Evolutionary conservation across 2,797 vertebrate species (phyloP).

Genomic region (Typhlichthys subterraneus): DNA sequence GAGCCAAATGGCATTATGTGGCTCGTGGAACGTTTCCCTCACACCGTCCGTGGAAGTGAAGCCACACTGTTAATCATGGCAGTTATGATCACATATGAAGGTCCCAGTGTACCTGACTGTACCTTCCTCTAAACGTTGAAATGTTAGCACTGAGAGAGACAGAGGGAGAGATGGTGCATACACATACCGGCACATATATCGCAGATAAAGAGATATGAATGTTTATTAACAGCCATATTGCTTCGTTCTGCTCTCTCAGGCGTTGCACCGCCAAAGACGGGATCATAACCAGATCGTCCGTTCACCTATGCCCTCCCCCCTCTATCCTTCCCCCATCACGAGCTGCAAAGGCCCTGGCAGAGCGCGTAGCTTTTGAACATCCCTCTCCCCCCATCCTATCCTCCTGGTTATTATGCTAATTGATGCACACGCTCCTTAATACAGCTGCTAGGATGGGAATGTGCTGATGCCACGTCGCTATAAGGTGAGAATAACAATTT

Average conservation of each 20-base stretch:
- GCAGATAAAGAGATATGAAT: slow-evolving; percentile 7
- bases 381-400: slow-evolving; percentile 37
- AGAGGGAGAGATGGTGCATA: too few relatives aligned
- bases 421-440: slow-evolving; percentile 54
- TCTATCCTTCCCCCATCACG: slow-evolving; percentile 29
- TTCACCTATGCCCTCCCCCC: slow-evolving; percentile 24
- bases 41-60: slow-evolving; percentile 13
- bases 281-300: slow-evolving; percentile 69
- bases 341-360: slow-evolving; percentile 42
- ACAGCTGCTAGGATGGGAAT: slow-evolving; percentile 47
- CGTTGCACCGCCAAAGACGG: slow-evolving; percentile 49
- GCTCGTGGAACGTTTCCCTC: slow-evolving; percentile 7
- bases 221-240: too few relatives aligned
- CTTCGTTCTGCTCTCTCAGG: slow-evolving; percentile 61
- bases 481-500: slow-evolving; percentile 53
- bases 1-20: slow-evolving; percentile 7
- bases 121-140: slow-evolving; percentile 19
- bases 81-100: slow-evolving; percentile 15
- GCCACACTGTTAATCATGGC: slow-evolving; percentile 10
- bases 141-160: slow-evolving; percentile 7
- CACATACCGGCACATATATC: too few relatives aligned
- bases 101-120: slow-evolving; percentile 23
- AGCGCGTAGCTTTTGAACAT: slow-evolving; percentile 50
- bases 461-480: slow-evolving; percentile 43
- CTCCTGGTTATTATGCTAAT: slow-evolving; percentile 64